Evolutionary conservation across 1,140 invertebrate species (phyloP), one percentile per base, ranked within the genome.

Genomic region (Leptonema lineaticorne): DNA sequence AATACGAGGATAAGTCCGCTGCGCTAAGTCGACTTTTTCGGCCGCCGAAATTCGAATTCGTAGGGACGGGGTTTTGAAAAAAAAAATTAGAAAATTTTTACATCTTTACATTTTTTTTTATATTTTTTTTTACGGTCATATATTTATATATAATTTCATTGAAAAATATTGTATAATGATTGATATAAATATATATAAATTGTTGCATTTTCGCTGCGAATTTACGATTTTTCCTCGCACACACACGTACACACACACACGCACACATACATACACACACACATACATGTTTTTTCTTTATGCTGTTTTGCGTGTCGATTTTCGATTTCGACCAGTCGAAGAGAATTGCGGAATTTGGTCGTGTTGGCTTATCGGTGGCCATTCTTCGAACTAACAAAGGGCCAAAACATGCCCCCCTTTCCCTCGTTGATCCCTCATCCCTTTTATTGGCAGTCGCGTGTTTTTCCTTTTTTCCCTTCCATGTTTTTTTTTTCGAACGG

Each of bases 281-380:
- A 11, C n/a, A 41, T 16, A 41, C 9, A 41, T 14, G 9, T n/a
- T n/a, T n/a, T n/a, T n/a, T n/a, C n/a, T 50, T 50, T 50, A 50
- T 8, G 22, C 14, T 18, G n/a, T 37, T 50, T 18, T 9, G 11
- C 48, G 18, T 11, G 57, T 18, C 11, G 26, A 26, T 27, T 18
- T 18, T 24, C 18, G 16, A 41, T 18, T 18, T 24, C 18, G 16
- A 41, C 16, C 37, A 16, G 37, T 41, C 22, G 28, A 41, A 62
- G 28, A 27, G 58, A 62, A 37, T 62, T 20, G 37, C 30, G 30
- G 59, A 14, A 28, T 29, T 57, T 24, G 60, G 37, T 68, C 46
- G 67, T 65, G 63, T 71, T 66, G 67, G 70, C 67, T 72, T 72
- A 72, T 72, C 70, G 70, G 59, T 53, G 67, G 22, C 27, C 63